These are phyloP conservation scores for Platysternon megacephalum DNA, from an alignment of 2,113 vertebrate genomes.

Conservation along the genomic window DNA sequence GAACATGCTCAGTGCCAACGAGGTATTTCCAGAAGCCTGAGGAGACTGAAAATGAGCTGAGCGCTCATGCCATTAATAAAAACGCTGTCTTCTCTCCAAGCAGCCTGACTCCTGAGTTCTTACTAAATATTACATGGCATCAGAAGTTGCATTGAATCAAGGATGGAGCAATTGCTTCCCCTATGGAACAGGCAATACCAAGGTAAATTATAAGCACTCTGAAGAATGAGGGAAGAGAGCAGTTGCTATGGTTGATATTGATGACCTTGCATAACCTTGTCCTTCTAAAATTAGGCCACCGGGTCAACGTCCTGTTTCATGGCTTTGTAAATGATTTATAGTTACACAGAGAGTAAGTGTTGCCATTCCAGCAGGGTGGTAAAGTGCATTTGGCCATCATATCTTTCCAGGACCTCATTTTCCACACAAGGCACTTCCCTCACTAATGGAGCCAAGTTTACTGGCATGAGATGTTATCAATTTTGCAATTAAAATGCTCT, in stretches of 20 bases:
- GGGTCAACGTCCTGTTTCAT: not conserved
- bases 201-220: not conserved
- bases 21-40: not conserved
- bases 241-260: not conserved
- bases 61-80: not conserved
- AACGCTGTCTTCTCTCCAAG: not conserved
- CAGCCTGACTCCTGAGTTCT: not conserved
- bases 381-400: not conserved
- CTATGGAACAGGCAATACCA: not conserved
- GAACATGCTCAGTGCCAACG: not conserved
- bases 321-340: not conserved
- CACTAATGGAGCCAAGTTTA: not conserved
- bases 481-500: not conserved
- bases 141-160: not conserved
- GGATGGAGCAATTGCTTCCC: rapidly evolving
- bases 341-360: not conserved
- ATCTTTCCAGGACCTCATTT: not conserved
- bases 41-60: not conserved
- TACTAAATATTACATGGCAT: not conserved
- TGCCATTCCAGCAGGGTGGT: not conserved
- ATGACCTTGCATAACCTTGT: not conserved
- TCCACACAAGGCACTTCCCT: not conserved
- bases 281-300: not conserved
- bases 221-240: not conserved
- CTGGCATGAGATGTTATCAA: not conserved